Evolutionary conservation across 2,888 invertebrate genomes (phyloP).

Genomic region (Polydrusus tereticollis): DNA sequence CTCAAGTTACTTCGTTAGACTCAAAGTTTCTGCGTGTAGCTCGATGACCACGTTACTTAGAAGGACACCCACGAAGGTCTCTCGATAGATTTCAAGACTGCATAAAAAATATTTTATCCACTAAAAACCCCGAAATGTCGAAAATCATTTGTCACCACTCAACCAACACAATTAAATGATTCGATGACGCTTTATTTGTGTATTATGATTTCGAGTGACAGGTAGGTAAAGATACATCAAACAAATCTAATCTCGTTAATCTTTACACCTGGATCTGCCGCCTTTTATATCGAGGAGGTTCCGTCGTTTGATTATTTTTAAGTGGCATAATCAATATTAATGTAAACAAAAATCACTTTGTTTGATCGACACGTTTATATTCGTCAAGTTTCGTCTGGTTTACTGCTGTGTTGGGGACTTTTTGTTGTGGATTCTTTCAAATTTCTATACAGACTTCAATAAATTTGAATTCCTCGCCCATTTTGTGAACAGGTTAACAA

Average conservation of each 20-base stretch:
- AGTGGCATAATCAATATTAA: constrained; percentile 26
- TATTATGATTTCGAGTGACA: constrained; percentile 25
- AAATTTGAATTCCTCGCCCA: too few relatives aligned
- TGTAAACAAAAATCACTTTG: constrained; percentile 26
- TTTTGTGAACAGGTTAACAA: too few relatives aligned
- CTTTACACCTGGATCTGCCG: constrained; percentile 31
- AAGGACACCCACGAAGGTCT: too few relatives aligned
- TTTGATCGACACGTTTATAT: constrained; percentile 13
- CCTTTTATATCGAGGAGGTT: constrained; percentile 28
- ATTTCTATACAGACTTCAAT: too few relatives aligned
- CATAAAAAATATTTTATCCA: too few relatives aligned
- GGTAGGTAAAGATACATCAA: constrained; percentile 33
- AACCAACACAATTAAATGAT: background rate
- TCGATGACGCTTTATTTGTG: constrained; percentile 11
- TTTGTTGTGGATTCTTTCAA: too few relatives aligned
- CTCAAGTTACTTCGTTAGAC: too few relatives aligned
- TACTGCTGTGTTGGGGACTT: too few relatives aligned
- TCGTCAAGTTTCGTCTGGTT: too few relatives aligned
- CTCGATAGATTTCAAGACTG: too few relatives aligned
- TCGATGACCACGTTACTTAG: too few relatives aligned
- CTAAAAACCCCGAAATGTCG: background rate
- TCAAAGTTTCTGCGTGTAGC: too few relatives aligned
- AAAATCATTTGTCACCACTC: background rate
- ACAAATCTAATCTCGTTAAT: constrained; percentile 38
- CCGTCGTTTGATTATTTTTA: constrained; percentile 16